Conservation (phyloP, 2,888 invertebrate genomes). For the Cephus pulcher region DNA sequence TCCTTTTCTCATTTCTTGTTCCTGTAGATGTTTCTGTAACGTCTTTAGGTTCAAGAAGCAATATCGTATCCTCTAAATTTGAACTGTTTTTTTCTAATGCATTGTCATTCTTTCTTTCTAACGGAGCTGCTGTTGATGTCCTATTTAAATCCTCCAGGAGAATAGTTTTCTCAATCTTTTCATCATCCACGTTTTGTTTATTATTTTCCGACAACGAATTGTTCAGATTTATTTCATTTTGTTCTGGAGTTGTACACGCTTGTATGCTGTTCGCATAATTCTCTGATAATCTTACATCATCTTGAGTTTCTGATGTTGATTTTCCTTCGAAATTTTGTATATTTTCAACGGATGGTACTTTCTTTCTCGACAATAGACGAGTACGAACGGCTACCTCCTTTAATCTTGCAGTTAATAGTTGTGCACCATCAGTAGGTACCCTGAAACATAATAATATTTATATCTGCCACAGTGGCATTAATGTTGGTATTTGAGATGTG, state of each 20-base stretch:
- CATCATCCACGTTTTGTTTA: neutral
- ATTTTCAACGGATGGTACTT: constrained; percentile 27
- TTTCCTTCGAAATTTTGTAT: neutral
- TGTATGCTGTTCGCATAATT: neutral
- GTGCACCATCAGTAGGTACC: constrained; percentile 55
- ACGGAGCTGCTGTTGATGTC: neutral
- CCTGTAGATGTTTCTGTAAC: constrained; percentile 6
- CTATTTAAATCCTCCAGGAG: neutral
- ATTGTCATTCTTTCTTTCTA: neutral
- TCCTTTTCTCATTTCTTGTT: neutral
- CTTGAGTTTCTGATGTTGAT: neutral
- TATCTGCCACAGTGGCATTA: constrained; percentile 6
- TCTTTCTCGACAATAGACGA: constrained; percentile 51
- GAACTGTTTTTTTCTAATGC: neutral
- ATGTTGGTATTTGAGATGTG: neutral
- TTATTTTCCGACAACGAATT: neutral
- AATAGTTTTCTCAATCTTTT: neutral
- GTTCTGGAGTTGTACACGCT: neutral
- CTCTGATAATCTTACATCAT: neutral
- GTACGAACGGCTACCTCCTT: constrained; percentile 58
- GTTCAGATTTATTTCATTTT: neutral
- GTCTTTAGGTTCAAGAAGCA: constrained; percentile 15
- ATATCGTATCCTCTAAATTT: constrained; percentile 3
- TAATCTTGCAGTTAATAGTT: constrained; percentile 52
- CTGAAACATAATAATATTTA: constrained; percentile 42